These are phyloP conservation scores for Apodemia duryi DNA, from an alignment of 2,888 invertebrate genomes.

Conservation along the genomic window DNA sequence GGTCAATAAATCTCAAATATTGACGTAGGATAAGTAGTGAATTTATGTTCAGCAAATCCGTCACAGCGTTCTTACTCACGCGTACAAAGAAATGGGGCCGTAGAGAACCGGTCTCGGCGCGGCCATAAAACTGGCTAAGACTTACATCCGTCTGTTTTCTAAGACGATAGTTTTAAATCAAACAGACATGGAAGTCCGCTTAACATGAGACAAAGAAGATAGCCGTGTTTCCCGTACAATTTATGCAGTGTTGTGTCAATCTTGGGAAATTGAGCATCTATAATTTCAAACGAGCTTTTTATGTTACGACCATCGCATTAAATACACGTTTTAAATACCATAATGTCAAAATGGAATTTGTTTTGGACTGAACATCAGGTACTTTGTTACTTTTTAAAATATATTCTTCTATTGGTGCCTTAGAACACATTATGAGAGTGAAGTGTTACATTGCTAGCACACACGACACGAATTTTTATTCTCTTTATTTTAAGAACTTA, in stretches of 20 bases:
- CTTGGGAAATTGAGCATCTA: background rate
- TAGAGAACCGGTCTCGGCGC: slow-evolving; percentile 42
- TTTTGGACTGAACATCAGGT: no score
- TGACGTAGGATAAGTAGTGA: slow-evolving; percentile 36
- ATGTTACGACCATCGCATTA: background rate
- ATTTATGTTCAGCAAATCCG: slow-evolving; percentile 51
- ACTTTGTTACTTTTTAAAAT: no score
- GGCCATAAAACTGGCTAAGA: slow-evolving; percentile 7
- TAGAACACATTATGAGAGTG: no score
- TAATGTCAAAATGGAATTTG: no score
- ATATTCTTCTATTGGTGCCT: no score
- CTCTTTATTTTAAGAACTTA: no score
- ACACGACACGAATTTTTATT: no score
- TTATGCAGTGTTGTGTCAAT: slow-evolving; percentile 9
- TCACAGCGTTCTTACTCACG: slow-evolving; percentile 38
- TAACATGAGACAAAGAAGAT: slow-evolving; percentile 9
- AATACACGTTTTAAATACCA: background rate
- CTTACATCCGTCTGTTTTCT: slow-evolving; percentile 14
- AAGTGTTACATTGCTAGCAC: no score
- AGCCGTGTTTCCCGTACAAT: slow-evolving; percentile 4
- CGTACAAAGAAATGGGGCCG: slow-evolving; percentile 46
- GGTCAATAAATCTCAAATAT: slow-evolving; percentile 25
- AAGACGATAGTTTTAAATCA: slow-evolving; percentile 14
- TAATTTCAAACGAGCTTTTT: background rate
- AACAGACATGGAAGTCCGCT: slow-evolving; percentile 10